Base-by-base conservation (phyloP, 2,888 invertebrate genomes). In the Linnaemya vulpina region DNA sequence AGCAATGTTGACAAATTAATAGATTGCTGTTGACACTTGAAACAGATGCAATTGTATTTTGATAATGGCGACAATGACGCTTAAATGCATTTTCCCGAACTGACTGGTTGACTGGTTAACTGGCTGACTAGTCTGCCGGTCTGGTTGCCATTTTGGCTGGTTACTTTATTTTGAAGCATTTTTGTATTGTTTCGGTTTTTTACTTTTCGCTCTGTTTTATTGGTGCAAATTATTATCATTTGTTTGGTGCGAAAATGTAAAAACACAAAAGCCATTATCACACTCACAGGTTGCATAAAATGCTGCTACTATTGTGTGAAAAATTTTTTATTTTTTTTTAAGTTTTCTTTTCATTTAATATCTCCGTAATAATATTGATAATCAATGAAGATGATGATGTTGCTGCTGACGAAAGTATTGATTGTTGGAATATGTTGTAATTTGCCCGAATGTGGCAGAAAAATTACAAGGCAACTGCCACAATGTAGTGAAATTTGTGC, bases 21-120 rank as follows among this genome's bases (percentile, higher is more conserved):
- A 90, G 90, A 90, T 90, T 90, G 90, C 88, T 88, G 88, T 89
- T 90, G 89, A 90, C 90, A 90, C 89, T 90, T 89, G 89, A 89
- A 87, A 87, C 86, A 84, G 87, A 87, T 87, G 86, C 87, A 86
- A 87, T 86, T 83, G 85, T 83, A 84, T 87, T 86, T 85, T 87
- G 87, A 87, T 84, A 85, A 83, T 86, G 84, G 82, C 84, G 81
- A 84, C 79, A 86, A 86, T 84, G 71, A 90, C 89, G 89, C 87
- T 90, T 88, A 90, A 89, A 89, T 90, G 88, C 88, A 86, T 89
- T 89, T 90, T 88, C 20, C 49, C n/a, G 46, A 63, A 17, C 43
- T 35, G 78, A 30, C 25, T 43, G 51, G 49, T 2, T 35, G 78
- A 30, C 25, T 43, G 51, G 49, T 2, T 49, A 38, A 10, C 40